A percentile compares a stretch with the other conserved stretches of the same genome.
Conservation (phyloP, 23 tunicate species). For the Styela plicata region DNA sequence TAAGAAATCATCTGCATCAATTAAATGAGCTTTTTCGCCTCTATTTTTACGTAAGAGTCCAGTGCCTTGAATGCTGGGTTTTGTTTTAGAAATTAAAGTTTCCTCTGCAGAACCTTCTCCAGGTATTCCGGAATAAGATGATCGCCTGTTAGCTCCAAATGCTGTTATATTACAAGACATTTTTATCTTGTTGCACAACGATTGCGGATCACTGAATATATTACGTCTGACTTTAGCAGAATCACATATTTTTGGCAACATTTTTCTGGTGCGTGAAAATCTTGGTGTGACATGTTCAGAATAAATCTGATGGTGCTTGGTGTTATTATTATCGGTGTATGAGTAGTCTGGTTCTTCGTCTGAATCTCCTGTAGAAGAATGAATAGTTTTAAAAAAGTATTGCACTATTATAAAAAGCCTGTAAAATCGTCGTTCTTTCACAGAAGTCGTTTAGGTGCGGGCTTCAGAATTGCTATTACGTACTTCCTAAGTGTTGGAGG, state of each 20-base stretch:
- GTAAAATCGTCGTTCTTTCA: too few species aligned
- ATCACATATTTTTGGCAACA: slow-evolving; percentile 27
- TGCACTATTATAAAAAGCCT: too few species aligned
- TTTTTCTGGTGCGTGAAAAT: background rate
- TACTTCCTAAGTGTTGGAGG: too few species aligned
- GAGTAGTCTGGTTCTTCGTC: background rate
- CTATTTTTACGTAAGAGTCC: slow-evolving; percentile 6
- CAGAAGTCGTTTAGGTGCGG: too few species aligned
- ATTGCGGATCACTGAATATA: slow-evolving; percentile 5
- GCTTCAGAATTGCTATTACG: too few species aligned
- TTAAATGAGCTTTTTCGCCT: slow-evolving; percentile 27
- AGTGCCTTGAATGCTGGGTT: slow-evolving; percentile 26
- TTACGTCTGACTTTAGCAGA: background rate
- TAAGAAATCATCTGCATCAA: slow-evolving; percentile 25
- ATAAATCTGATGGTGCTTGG: background rate
- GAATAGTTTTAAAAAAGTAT: too few species aligned
- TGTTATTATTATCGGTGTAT: background rate
- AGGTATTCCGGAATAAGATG: slow-evolving; percentile 20
- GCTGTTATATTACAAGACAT: slow-evolving; percentile 2
- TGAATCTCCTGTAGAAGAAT: too few species aligned
- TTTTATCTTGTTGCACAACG: slow-evolving; percentile 16
- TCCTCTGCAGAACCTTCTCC: slow-evolving; percentile 19
- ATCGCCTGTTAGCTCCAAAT: slow-evolving; percentile 1
- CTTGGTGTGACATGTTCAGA: background rate
- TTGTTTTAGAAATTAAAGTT: background rate